Conservation (phyloP, 2,888 invertebrate species). For the Drosophila fulvimacula region DNA sequence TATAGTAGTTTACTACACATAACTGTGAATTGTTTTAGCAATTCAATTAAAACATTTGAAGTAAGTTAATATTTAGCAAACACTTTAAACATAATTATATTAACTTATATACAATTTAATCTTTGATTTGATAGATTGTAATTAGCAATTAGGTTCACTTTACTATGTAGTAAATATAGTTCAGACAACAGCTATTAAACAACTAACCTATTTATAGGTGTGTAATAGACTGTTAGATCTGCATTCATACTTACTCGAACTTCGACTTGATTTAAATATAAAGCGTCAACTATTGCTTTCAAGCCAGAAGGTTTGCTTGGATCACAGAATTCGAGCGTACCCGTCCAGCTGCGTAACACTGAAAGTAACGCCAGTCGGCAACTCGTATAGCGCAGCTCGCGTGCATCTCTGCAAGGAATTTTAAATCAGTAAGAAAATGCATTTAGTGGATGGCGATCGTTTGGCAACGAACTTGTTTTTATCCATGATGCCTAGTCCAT, state of each 20-base stretch:
- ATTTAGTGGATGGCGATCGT: not conserved
- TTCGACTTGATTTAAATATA: slow-evolving; percentile 94
- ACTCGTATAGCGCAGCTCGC: slow-evolving; percentile 93
- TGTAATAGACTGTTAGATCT: not conserved
- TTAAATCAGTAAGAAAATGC: not conserved
- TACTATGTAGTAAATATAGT: no score
- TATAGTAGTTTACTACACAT: not conserved
- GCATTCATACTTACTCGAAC: slow-evolving; percentile 89
- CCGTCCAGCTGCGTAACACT: slow-evolving; percentile 96
- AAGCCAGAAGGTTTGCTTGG: slow-evolving; percentile 91
- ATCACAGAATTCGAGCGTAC: slow-evolving; percentile 94
- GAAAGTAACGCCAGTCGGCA: slow-evolving; percentile 93
- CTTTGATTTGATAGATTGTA: no score
- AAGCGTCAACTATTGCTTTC: slow-evolving; percentile 90
- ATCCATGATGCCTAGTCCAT: slow-evolving; percentile 89
- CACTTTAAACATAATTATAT: not conserved
- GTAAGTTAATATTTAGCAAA: not conserved
- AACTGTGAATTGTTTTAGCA: no score
- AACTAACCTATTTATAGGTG: no score
- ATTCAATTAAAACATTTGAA: not conserved
- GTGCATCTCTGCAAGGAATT: slow-evolving; percentile 87
- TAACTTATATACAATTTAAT: not conserved
- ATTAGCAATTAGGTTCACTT: no score
- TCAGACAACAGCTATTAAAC: no score
- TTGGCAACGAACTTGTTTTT: slow-evolving; percentile 87